Evolutionary conservation across 2,888 invertebrate genomes (phyloP).

Genomic region (Mellilla xanthometata): DNA sequence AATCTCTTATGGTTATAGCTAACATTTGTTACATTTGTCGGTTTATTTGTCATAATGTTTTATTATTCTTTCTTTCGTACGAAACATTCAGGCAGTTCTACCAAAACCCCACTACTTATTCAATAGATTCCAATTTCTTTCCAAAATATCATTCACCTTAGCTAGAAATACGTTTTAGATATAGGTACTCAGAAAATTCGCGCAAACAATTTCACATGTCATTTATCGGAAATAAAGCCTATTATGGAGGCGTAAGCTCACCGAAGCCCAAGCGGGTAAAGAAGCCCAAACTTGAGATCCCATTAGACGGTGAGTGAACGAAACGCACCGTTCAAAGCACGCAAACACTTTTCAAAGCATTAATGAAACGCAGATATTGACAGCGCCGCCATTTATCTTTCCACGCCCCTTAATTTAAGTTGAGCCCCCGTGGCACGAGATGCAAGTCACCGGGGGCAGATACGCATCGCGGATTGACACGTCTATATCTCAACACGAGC

Average conservation of each 20-base stretch:
- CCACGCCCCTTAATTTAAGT: slow-evolving; percentile 65
- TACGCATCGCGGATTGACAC: slow-evolving; percentile 60
- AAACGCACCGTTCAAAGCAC: slow-evolving; percentile 52
- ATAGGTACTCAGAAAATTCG: not conserved
- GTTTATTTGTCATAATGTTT: no score
- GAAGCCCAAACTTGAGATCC: slow-evolving; percentile 38
- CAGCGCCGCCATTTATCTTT: slow-evolving; percentile 69
- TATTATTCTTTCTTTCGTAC: no score
- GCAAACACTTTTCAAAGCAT: slow-evolving; percentile 62
- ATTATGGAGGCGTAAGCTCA: slow-evolving; percentile 8
- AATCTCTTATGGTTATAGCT: no score
- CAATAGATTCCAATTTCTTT: no score
- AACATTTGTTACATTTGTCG: no score
- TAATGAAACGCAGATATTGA: slow-evolving; percentile 72
- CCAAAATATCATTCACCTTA: no score
- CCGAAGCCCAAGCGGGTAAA: slow-evolving; percentile 21
- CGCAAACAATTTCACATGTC: not conserved
- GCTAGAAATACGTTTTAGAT: no score
- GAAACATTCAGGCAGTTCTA: no score
- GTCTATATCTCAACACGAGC: slow-evolving; percentile 50
- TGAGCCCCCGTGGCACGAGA: slow-evolving; percentile 43
- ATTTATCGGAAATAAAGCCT: slow-evolving; percentile 2
- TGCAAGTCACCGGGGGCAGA: slow-evolving; percentile 58
- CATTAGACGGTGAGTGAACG: slow-evolving; percentile 46
- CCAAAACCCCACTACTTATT: no score